Evolutionary conservation across 2,888 invertebrate species (phyloP).

Genomic region (Idaea straminata): DNA sequence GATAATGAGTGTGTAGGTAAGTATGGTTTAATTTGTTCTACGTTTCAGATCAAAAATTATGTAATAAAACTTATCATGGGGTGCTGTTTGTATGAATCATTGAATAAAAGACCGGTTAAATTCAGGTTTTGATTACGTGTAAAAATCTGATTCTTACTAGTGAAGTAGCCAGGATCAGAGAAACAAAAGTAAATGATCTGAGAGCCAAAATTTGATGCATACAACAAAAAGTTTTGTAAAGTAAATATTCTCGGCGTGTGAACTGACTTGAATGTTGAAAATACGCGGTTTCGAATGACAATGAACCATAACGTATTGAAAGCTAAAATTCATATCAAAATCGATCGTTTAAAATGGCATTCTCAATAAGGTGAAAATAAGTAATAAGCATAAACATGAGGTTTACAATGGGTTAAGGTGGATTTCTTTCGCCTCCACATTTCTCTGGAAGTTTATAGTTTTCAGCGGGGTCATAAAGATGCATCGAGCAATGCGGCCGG

Average conservation of each 20-base stretch:
- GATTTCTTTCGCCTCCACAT: constrained; percentile 75
- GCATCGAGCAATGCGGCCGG: constrained; percentile 63
- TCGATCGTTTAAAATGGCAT: constrained; percentile 55
- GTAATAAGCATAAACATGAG: constrained; percentile 76
- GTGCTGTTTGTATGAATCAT: constrained; percentile 40
- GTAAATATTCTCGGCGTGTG: constrained; percentile 26
- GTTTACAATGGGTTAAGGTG: constrained; percentile 65
- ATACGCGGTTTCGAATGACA: constrained; percentile 21
- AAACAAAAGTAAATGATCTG: constrained; percentile 28
- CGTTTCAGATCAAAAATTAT: not conserved
- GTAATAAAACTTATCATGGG: constrained; percentile 22
- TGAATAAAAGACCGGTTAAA: constrained; percentile 54
- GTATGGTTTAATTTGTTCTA: not conserved
- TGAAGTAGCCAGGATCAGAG: constrained; percentile 42
- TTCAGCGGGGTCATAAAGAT: constrained; percentile 72
- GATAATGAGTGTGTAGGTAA: too few relatives aligned
- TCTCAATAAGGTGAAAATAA: constrained; percentile 72
- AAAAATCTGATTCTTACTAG: constrained; percentile 48
- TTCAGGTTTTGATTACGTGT: constrained; percentile 55
- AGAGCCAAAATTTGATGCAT: constrained; percentile 10
- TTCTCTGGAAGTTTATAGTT: constrained; percentile 72
- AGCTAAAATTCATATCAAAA: constrained; percentile 51
- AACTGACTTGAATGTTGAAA: constrained; percentile 22
- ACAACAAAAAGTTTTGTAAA: constrained; percentile 13
- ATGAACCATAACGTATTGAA: constrained; percentile 39